These are phyloP conservation scores for Lichenostomus cassidix DNA, from an alignment of 2,113 vertebrate species.

Conservation along the genomic window DNA sequence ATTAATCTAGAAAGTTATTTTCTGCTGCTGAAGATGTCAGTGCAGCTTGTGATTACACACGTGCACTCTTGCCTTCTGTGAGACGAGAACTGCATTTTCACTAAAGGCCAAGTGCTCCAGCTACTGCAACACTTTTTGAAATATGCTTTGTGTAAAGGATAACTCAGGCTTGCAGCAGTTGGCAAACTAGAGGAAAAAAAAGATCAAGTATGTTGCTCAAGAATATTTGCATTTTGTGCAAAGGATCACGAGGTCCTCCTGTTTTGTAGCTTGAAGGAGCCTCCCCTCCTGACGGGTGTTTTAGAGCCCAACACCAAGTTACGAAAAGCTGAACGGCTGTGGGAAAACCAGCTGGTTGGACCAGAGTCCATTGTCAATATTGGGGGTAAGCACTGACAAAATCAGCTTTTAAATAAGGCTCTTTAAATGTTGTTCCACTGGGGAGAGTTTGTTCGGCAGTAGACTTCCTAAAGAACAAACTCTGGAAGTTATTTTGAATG, in stretches of 20 bases:
- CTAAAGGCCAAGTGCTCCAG: background rate
- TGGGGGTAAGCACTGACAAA: slow-evolving; percentile 79
- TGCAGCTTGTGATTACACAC: background rate
- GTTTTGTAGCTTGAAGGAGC: slow-evolving; percentile 86
- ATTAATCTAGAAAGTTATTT: background rate
- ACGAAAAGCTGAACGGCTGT: slow-evolving; percentile 83
- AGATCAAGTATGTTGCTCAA: background rate
- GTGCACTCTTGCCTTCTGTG: background rate
- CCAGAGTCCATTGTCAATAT: slow-evolving; percentile 90
- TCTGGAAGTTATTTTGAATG: background rate
- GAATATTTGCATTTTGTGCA: background rate
- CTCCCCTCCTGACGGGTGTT: slow-evolving; percentile 82
- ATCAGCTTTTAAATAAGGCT: background rate
- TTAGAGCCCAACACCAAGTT: slow-evolving; percentile 88
- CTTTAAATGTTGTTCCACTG: background rate
- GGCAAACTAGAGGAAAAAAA: background rate
- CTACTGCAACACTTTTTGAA: background rate
- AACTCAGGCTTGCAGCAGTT: background rate
- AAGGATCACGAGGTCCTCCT: background rate
- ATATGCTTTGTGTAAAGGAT: background rate
- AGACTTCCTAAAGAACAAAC: background rate
- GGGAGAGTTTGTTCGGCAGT: background rate
- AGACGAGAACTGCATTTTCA: background rate
- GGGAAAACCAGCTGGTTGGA: slow-evolving; percentile 86
- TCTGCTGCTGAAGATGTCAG: background rate